Base-by-base conservation (phyloP, 2,888 invertebrate species). In the Bellardia bayeri region DNA sequence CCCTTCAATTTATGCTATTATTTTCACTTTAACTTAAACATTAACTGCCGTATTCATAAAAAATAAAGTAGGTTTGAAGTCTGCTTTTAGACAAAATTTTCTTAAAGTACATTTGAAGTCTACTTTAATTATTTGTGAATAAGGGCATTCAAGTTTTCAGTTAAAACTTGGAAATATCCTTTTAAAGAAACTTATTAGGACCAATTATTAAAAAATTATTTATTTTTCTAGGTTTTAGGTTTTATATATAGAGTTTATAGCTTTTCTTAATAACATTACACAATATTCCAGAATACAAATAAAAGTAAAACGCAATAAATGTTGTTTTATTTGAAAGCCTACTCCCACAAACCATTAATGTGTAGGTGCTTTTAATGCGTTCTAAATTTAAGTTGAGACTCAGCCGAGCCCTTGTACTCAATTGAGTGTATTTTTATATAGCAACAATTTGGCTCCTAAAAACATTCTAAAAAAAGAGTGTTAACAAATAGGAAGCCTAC, bases 291-390 rank as follows among this genome's bases (percentile, higher is more conserved):
- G 42, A 4, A 11, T 6, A 11, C 40, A 64, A 37, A n/a, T 40
- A 75, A 68, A 61, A 37, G 13, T 75, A 75, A 82, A 82, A 82
- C 82, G 82, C 30, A 82, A 75, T 66, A 30, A 37, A 54, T 75
- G 56, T 63, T 66, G 9, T n/a, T 69, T 14, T 11, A 45, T 66
- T 2, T 66, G n/a, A 7, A 61, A 82, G 13, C 2, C 74, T 61
- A 30, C 58, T 45, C 58, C 58, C 40, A 58, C 58, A 37, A 68
- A 68, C 4, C 40, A 68, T 68, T 42, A 56, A 68, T 16, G 23
- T 13, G n/a, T 45, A 56, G 30, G 23, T 16, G 42, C 9, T 13
- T 80, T 49, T 54, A 42, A 33, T 81, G 56, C 72, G 63, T 66
- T 72, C 74, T 56, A 45, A 45, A 68, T 68, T 30, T 58, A 2